Conservation (phyloP, 1,140 invertebrate genomes). For the Tetraneura akinire region DNA sequence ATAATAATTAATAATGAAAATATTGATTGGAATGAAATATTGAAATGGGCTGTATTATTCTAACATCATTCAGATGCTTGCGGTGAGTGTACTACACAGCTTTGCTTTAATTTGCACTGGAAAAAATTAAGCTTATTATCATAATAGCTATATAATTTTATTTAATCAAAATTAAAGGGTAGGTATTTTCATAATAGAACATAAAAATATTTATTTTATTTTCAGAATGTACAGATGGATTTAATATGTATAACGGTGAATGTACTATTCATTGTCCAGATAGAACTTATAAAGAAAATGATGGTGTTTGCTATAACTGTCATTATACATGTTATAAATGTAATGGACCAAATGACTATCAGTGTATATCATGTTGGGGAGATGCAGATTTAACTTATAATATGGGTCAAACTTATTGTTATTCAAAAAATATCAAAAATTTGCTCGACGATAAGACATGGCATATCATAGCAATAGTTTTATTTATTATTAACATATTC, state of each 20-base stretch:
- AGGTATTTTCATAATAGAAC: too few relatives aligned
- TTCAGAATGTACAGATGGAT: conserved; percentile 60
- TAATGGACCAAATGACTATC: conserved; percentile 63
- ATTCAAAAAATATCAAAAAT: conserved; percentile 41
- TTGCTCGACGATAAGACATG: conserved; percentile 48
- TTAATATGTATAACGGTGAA: conserved; percentile 58
- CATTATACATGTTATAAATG: conserved; percentile 66
- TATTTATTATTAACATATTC: conserved; percentile 28
- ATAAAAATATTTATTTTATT: conserved; percentile 53
- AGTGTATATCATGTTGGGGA: conserved; percentile 63
- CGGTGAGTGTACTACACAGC: conserved; percentile 40
- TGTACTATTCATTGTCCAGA: conserved; percentile 61
- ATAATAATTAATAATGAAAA: not conserved
- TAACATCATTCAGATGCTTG: conserved; percentile 34
- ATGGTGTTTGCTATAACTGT: conserved; percentile 59
- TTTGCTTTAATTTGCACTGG: conserved; percentile 52
- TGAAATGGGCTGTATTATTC: conserved; percentile 16
- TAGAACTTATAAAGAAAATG: conserved; percentile 48
- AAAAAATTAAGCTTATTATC: conserved; percentile 37
- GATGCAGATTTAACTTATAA: conserved; percentile 58
- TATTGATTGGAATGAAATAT: not conserved
- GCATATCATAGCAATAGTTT: conserved; percentile 26
- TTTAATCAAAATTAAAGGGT: too few relatives aligned
- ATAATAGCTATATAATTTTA: conserved; percentile 26
- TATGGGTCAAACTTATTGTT: conserved; percentile 50